These are phyloP conservation scores for Conchocele bisecta DNA, from an alignment of 2,888 invertebrate genomes.

Conservation along the genomic window DNA sequence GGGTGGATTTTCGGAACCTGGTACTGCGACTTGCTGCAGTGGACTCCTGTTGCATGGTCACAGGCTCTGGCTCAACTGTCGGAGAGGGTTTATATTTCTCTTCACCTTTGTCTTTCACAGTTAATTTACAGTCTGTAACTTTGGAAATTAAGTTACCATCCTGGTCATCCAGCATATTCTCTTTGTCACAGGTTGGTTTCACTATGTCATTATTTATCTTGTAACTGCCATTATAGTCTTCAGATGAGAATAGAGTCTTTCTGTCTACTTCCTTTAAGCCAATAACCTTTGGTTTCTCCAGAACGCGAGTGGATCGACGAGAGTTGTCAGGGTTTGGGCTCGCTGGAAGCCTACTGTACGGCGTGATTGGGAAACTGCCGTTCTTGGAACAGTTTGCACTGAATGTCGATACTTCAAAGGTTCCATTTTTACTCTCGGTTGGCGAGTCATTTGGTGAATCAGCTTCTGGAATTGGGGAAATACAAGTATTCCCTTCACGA, in stretches of 20 bases:
- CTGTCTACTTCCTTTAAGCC: slow-evolving; percentile 41
- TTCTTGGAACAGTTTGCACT: slow-evolving; percentile 25
- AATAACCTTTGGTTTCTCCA: slow-evolving; percentile 61
- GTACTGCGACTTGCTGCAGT: too few relatives aligned
- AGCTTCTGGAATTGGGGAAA: neutral
- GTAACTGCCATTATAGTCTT: neutral
- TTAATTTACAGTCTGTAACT: too few relatives aligned
- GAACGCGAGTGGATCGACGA: slow-evolving; percentile 71
- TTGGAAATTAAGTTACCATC: neutral
- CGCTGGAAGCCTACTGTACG: slow-evolving; percentile 63
- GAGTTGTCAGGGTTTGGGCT: slow-evolving; percentile 66
- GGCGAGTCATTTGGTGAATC: neutral
- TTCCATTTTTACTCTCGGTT: slow-evolving; percentile 39
- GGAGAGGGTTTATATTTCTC: too few relatives aligned
- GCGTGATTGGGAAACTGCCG: slow-evolving; percentile 60
- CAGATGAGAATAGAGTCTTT: slow-evolving; percentile 49
- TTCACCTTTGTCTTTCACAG: slow-evolving; percentile 2
- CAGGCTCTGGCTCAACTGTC: too few relatives aligned
- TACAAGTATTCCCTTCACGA: neutral
- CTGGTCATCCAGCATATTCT: neutral
- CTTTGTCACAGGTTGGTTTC: neutral
- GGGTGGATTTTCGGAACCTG: too few relatives aligned
- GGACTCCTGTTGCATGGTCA: too few relatives aligned
- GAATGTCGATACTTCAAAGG: slow-evolving; percentile 50
- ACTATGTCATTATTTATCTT: neutral